phyloP scores from a whole-genome alignment of 30 jellyfish, hydroid and myxozoan species.

The Hydractinia symbiolongicarpus region DNA sequence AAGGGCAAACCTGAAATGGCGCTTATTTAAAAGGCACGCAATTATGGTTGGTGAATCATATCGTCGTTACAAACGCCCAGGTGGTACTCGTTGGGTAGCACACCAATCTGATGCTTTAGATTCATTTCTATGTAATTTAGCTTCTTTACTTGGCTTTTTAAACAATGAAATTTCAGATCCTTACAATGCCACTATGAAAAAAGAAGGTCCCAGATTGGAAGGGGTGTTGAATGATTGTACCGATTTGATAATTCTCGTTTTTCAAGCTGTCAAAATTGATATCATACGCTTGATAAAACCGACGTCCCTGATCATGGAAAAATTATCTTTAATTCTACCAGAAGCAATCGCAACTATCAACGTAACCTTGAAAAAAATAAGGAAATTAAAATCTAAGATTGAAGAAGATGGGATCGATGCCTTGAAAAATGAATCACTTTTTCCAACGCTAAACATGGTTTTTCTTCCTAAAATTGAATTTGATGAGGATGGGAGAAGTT shows the following conservation, averaged over 20 bases:
- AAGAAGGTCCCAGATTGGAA: neutral
- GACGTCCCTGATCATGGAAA: neutral
- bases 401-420: too few species aligned
- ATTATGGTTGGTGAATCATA: neutral
- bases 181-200: constrained; percentile 1
- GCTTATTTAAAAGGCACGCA: constrained; percentile 12
- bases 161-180: constrained; percentile 18
- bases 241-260: neutral
- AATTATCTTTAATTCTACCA: neutral
- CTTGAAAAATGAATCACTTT: too few species aligned
- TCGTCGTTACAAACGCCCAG: constrained; percentile 6
- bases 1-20: too few species aligned
- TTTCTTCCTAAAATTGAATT: neutral
- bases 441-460: neutral
- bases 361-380: neutral
- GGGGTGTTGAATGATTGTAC: neutral
- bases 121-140: neutral
- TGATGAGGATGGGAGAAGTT: neutral
- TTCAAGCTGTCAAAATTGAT: neutral
- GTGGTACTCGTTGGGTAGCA: constrained; percentile 17
- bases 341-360: neutral
- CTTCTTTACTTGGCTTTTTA: neutral
- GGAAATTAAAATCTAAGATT: neutral
- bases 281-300: neutral
- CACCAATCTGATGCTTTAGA: constrained; percentile 18